Conservation (phyloP, 2,113 vertebrate genomes). For the Cyprinus carpio region DNA sequence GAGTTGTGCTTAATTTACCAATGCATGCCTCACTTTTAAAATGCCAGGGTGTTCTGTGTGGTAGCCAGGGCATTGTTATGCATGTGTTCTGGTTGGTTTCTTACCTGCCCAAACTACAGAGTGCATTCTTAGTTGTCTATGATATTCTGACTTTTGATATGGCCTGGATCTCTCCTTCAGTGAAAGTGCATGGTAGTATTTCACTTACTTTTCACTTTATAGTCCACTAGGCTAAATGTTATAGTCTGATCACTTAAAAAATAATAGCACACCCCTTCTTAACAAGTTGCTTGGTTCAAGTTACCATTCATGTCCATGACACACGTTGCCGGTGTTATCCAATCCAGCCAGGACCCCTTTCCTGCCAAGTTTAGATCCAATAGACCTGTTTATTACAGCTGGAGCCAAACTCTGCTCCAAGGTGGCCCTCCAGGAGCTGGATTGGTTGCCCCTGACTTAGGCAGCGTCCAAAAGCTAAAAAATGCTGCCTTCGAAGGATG, state of each 20-base stretch:
- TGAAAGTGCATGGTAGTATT: neutral
- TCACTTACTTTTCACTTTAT: neutral
- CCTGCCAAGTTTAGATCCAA: neutral
- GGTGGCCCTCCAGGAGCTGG: neutral
- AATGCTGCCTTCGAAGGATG: no score
- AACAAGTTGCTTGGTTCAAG: neutral
- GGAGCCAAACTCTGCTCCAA: neutral
- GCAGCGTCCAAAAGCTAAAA: no score
- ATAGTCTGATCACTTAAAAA: neutral
- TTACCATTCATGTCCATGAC: neutral
- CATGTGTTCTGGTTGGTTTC: neutral
- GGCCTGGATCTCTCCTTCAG: neutral
- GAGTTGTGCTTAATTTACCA: neutral
- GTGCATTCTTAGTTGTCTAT: neutral
- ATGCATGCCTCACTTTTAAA: neutral
- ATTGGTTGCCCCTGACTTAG: no score
- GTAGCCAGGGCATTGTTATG: neutral
- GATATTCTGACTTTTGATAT: neutral
- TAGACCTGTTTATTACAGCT: neutral
- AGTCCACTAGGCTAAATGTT: neutral
- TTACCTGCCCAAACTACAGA: neutral
- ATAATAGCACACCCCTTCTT: neutral
- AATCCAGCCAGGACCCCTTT: neutral
- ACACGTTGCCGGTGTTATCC: neutral
- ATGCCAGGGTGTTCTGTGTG: no score